Evolutionary conservation across 2,797 vertebrate species (phyloP).

Genomic region (Catamblyrhynchus diadema): DNA sequence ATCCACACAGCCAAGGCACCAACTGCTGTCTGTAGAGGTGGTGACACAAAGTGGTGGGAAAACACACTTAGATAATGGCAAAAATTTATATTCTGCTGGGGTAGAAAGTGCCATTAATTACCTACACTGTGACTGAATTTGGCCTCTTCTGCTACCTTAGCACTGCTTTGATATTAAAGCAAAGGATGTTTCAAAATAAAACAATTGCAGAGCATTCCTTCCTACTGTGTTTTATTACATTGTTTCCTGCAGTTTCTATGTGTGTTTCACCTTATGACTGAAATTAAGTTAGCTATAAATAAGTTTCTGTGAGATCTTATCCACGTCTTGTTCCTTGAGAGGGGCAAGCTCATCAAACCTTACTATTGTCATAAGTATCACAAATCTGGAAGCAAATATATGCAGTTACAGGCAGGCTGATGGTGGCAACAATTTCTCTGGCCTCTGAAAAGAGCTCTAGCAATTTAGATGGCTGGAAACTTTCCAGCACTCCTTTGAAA

Average conservation of each 20-base stretch:
- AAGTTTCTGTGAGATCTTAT: neutral
- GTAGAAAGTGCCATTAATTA: neutral
- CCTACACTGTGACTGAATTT: neutral
- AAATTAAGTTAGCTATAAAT: neutral
- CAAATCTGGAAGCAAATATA: neutral
- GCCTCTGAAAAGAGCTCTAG: neutral
- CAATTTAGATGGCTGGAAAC: neutral
- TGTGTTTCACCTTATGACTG: neutral
- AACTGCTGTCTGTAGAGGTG: neutral
- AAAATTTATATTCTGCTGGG: neutral
- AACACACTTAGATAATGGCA: neutral
- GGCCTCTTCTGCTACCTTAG: neutral
- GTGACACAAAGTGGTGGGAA: fast-evolving
- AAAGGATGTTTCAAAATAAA: neutral
- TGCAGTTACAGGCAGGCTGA: neutral
- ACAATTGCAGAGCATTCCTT: neutral
- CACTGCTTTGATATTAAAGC: neutral
- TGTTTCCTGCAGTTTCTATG: neutral
- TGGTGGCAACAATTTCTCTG: neutral
- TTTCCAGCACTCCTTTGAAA: neutral
- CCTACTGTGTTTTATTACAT: neutral
- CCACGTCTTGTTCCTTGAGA: neutral
- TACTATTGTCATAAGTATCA: neutral
- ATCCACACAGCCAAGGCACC: neutral
- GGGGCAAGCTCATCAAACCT: neutral